These are phyloP conservation scores for Cyanoderma ruficeps DNA, from an alignment of 2,113 vertebrate genomes.

Conservation along the genomic window DNA sequence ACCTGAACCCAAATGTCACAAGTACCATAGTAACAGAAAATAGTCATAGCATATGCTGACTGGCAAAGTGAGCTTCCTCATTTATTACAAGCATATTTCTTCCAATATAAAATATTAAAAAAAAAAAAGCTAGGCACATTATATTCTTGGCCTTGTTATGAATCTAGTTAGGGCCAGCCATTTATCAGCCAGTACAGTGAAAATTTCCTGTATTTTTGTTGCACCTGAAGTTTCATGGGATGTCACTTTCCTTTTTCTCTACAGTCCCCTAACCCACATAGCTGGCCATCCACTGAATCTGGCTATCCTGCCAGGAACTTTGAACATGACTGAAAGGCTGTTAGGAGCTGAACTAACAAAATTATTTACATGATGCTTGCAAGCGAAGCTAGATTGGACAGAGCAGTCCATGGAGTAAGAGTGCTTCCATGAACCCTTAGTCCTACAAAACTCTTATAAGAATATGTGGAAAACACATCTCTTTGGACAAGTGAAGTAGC, in stretches of 20 bases:
- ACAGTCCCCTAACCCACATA: not conserved
- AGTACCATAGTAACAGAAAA: not conserved
- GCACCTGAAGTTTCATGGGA: not conserved
- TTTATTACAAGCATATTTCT: not conserved
- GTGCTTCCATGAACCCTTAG: not conserved
- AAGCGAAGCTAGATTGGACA: not conserved
- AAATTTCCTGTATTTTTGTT: not conserved
- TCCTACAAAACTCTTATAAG: not conserved
- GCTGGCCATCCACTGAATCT: not conserved
- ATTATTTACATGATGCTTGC: not conserved
- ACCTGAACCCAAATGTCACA: not conserved
- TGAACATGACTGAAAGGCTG: not conserved
- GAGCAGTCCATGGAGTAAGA: not conserved
- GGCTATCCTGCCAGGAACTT: not conserved
- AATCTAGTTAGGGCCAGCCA: not conserved
- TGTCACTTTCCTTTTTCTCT: not conserved
- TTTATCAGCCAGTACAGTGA: not conserved
- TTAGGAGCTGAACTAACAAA: not conserved
- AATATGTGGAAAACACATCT: not conserved
- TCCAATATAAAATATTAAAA: not conserved
- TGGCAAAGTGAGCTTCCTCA: not conserved
- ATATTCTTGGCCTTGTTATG: not conserved
- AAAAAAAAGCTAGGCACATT: not conserved
- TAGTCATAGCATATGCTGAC: not conserved
- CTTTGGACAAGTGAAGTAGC: not conserved